Conservation (phyloP, 2,888 invertebrate genomes). For the Campoplex nolae region DNA sequence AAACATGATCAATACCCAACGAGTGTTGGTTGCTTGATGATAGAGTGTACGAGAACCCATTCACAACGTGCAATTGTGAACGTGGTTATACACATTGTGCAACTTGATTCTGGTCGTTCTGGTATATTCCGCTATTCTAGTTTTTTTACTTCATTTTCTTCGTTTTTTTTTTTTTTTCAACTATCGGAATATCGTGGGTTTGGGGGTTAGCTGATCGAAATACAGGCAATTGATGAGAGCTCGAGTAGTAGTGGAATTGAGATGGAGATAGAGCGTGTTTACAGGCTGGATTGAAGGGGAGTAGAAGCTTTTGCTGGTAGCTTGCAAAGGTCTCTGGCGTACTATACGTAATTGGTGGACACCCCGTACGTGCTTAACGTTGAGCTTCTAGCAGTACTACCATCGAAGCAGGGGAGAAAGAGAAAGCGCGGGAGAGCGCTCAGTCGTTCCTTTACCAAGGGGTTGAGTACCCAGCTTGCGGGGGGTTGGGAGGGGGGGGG, state of each 20-base stretch:
- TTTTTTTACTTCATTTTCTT: slow-evolving; percentile 7
- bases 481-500: not conserved
- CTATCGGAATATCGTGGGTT: slow-evolving; percentile 34
- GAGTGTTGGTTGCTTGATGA: slow-evolving; percentile 35
- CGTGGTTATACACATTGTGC: slow-evolving; percentile 26
- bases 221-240: slow-evolving; percentile 50
- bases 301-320: slow-evolving; percentile 56
- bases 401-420: slow-evolving; percentile 4
- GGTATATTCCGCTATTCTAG: slow-evolving; percentile 25
- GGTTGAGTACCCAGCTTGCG: slow-evolving; percentile 39
- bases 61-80: slow-evolving; percentile 44
- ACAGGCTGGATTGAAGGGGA: slow-evolving; percentile 64
- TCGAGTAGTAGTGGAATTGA: slow-evolving; percentile 49
- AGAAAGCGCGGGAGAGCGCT: not conserved
- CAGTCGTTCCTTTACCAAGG: slow-evolving; percentile 32
- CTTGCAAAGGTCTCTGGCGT: slow-evolving; percentile 35
- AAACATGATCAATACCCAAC: slow-evolving; percentile 53
- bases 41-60: slow-evolving; percentile 25
- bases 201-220: slow-evolving; percentile 8
- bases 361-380: slow-evolving; percentile 67
- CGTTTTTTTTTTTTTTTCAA: slow-evolving; percentile 1
- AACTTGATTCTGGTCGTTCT: slow-evolving; percentile 33
- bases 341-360: slow-evolving; percentile 65
- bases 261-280: slow-evolving; percentile 66
- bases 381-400: slow-evolving; percentile 50